Evolutionary conservation across 1,140 invertebrate genomes (phyloP).

Genomic region (Heliconius nattereri): DNA sequence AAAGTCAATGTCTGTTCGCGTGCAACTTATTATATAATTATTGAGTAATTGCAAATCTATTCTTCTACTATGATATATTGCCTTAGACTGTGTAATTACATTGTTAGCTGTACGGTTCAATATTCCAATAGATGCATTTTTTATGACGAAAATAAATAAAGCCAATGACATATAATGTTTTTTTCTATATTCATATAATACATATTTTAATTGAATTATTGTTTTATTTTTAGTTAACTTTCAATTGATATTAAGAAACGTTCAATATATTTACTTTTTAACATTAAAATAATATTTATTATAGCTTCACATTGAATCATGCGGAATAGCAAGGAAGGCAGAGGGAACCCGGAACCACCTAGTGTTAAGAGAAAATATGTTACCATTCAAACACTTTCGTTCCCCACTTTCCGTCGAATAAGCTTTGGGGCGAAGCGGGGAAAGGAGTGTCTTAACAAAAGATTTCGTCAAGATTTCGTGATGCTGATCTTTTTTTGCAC

Average conservation of each 20-base stretch:
- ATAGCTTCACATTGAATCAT: too few relatives aligned
- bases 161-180: neutral
- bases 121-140: neutral
- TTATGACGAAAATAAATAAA: neutral
- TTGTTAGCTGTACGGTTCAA: conserved; percentile 13
- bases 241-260: neutral
- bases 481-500: too few relatives aligned
- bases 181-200: neutral
- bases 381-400: too few relatives aligned
- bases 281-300: too few relatives aligned
- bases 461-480: too few relatives aligned
- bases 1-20: conserved; percentile 21
- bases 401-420: too few relatives aligned
- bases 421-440: too few relatives aligned
- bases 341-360: too few relatives aligned
- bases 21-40: conserved; percentile 27
- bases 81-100: conserved; percentile 20
- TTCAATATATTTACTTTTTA: too few relatives aligned
- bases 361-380: too few relatives aligned
- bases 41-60: conserved; percentile 21
- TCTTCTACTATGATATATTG: conserved; percentile 26
- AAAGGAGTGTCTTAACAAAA: too few relatives aligned
- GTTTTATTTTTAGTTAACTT: neutral
- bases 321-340: too few relatives aligned
- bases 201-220: neutral